Percentiles rank a stretch among this genome's conserved stretches.
Conservation (phyloP, 2,888 invertebrate genomes). For the Tetragonula carbonaria region DNA sequence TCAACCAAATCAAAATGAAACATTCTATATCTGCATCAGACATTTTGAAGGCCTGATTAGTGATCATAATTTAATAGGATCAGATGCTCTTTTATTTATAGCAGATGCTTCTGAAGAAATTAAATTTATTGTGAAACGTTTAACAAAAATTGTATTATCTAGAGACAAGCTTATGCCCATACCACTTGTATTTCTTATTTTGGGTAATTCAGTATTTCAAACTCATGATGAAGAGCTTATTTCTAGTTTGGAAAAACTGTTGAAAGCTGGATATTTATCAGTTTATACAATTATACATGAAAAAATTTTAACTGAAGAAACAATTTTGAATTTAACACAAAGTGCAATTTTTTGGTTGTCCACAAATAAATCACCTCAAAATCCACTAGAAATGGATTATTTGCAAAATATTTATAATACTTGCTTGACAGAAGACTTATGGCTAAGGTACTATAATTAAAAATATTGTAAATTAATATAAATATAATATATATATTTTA, state of each 20-base stretch:
- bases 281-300: conserved; percentile 76
- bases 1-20: conserved; percentile 76
- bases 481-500: not conserved
- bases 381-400: conserved; percentile 79
- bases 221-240: conserved; percentile 58
- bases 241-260: conserved; percentile 70
- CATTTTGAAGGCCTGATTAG: conserved; percentile 75
- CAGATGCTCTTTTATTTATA: conserved; percentile 79
- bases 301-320: conserved; percentile 69
- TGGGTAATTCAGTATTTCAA: conserved; percentile 65
- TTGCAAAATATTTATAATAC: conserved; percentile 70
- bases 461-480: not conserved
- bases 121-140: conserved; percentile 70
- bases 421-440: conserved; percentile 79
- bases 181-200: conserved; percentile 76
- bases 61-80: conserved; percentile 73
- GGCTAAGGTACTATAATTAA: conserved; percentile 75
- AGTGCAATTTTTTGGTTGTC: conserved; percentile 78
- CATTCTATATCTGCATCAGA: conserved; percentile 78
- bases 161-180: conserved; percentile 78
- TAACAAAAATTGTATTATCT: conserved; percentile 76
- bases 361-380: conserved; percentile 75
- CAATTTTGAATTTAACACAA: conserved; percentile 75
- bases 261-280: conserved; percentile 78
- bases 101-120: conserved; percentile 73